Evolutionary conservation across 2,113 vertebrate genomes (phyloP).

Genomic region (Lynx canadensis): DNA sequence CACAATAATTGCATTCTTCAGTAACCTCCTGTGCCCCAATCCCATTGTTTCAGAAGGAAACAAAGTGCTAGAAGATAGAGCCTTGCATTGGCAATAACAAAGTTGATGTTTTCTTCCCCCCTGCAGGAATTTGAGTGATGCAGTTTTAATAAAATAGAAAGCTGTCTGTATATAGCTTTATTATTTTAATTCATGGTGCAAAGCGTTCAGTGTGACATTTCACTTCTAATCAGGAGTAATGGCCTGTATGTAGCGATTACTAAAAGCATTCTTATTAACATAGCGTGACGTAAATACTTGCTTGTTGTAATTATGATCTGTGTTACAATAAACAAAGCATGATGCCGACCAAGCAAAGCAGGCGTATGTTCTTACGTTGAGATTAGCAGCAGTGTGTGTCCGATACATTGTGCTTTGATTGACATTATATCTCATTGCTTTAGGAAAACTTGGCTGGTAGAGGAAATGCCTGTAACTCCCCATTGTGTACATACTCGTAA

Average conservation of each 20-base stretch:
- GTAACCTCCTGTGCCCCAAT: background rate
- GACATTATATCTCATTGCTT: background rate
- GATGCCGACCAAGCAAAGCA: background rate
- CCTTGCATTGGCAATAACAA: background rate
- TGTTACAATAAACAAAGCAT: constrained; percentile 22
- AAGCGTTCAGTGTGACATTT: background rate
- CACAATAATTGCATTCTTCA: background rate
- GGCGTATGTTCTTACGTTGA: background rate
- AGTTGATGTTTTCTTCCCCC: background rate
- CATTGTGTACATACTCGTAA: background rate
- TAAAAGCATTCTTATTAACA: background rate
- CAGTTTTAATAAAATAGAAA: constrained; percentile 1
- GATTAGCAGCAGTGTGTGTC: background rate
- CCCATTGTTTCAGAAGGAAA: background rate
- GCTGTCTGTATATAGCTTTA: background rate
- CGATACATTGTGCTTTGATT: background rate
- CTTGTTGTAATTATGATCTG: background rate
- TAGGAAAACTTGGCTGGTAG: background rate
- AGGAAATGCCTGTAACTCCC: background rate
- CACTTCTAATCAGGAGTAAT: background rate
- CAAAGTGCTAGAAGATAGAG: background rate
- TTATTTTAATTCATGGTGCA: background rate
- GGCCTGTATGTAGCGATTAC: background rate
- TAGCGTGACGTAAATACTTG: background rate
- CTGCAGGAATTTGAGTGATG: background rate